A percentile compares a stretch with the other conserved stretches of the same genome.
Evolutionary conservation across 2,888 invertebrate species (phyloP).

Genomic region (Drosophila merina): DNA sequence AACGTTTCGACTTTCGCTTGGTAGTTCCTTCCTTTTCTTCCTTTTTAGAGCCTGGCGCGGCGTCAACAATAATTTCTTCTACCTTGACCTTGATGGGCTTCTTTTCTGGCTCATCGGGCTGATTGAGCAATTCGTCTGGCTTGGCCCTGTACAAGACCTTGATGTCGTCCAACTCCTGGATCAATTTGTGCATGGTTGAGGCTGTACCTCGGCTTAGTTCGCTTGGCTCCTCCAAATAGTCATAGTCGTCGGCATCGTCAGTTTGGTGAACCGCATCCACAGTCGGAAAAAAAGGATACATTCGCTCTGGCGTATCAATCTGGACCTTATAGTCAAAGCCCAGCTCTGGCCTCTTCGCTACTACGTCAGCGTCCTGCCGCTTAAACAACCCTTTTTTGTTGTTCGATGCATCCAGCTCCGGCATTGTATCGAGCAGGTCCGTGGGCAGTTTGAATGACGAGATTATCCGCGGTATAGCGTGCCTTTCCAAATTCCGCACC

Average conservation of each 20-base stretch:
- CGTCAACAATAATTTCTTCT: background rate
- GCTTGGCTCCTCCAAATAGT: background rate
- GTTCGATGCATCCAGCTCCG: constrained; percentile 47
- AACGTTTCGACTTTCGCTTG: background rate
- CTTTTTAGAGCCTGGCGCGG: background rate
- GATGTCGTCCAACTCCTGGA: constrained; percentile 50
- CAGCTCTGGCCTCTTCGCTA: constrained; percentile 4
- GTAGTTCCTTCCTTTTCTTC: background rate
- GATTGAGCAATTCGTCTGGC: constrained; percentile 23
- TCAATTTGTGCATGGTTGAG: constrained; percentile 34
- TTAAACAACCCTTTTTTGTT: constrained; percentile 28
- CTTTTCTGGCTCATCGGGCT: constrained; percentile 13
- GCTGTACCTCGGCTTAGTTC: background rate
- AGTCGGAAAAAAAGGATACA: constrained; percentile 63
- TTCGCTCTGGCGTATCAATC: constrained; percentile 65
- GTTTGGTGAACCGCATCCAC: constrained; percentile 22
- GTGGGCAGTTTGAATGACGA: constrained; percentile 78
- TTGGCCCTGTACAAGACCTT: constrained; percentile 16
- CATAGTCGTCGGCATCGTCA: fast-evolving
- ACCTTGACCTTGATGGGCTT: background rate
- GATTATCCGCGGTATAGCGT: constrained; percentile 70
- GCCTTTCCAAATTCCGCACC: constrained; percentile 53
- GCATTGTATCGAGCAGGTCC: constrained; percentile 55
- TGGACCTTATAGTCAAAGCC: constrained; percentile 60
- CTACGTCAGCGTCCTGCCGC: constrained; percentile 40